Base-by-base conservation (phyloP, 1,140 invertebrate species). In the Spodoptera frugiperda region DNA sequence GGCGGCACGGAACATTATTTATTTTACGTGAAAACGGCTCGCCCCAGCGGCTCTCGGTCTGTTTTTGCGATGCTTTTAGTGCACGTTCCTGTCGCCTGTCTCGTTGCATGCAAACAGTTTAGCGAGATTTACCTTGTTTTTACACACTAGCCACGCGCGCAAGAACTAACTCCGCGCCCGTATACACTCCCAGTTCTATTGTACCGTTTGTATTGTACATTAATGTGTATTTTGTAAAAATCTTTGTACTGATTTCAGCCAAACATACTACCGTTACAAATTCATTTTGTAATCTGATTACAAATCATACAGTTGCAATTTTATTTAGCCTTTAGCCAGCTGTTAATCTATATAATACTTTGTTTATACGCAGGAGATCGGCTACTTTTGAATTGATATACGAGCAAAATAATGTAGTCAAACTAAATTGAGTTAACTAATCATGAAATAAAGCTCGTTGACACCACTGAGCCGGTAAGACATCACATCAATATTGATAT, bases 1-100 rank as follows among this genome's bases (percentile, higher is more conserved):
- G 75, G 73, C 79, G 82, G 85, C 88, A 89, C 88, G 87, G 84
- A 85, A 82, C 89, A 84, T 90, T 93, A 93, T 93, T 91, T 92
- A 91, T 91, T 91, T 91, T 86, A 88, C 89, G 87, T 84, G 84
- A 78, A 83, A 78, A 72, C 71, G 74, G 77, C 48, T 63, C 81
- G 79, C 57, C 80, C 72, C 51, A 61, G 77, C 61, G 72, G 80
- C 65, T 71, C 76, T 65, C 70, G 77, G 65, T 49, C 51, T 84
- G 82, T 87, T 89, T 89, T 90, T 86, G 78, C 84, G 81, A 77
- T 81, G 83, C 83, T 89, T 92, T 91, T 87, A 87, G 78, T 82
- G 84, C 81, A 59, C 68, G 54, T 51, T 12, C 63, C 79, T 84
- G 86, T 84, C 77, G 76, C 44, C 80, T 78, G 83, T 83, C 86